Evolutionary conservation across 2,113 vertebrate genomes (phyloP).

Genomic region (Oryzias javanicus): DNA sequence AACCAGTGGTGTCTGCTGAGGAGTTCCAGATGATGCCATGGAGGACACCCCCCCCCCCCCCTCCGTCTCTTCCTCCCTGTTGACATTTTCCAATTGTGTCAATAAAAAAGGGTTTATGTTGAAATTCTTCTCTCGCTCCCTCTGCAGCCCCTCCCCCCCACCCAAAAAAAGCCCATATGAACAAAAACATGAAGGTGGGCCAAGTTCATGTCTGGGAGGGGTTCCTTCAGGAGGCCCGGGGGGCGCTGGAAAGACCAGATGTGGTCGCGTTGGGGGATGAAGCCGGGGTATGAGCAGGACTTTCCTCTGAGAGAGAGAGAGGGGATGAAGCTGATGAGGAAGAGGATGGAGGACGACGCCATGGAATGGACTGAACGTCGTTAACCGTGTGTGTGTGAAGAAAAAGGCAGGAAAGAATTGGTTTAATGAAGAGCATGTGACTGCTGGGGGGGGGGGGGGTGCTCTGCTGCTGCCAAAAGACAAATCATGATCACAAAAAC

Average conservation of each 20-base stretch:
- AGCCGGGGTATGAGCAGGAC: too few species aligned
- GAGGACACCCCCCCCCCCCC: not conserved
- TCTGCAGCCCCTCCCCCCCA: slow-evolving; percentile 16
- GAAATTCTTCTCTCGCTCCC: slow-evolving; percentile 38
- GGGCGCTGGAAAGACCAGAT: slow-evolving; percentile 68
- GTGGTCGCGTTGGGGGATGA: slow-evolving; percentile 37
- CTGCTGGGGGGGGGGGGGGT: not conserved
- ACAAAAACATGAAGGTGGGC: slow-evolving; percentile 76
- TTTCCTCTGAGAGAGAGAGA: not conserved
- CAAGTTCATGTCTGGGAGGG: slow-evolving; percentile 74
- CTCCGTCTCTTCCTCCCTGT: slow-evolving; percentile 34
- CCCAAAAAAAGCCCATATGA: slow-evolving; percentile 53
- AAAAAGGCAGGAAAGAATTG: not conserved
- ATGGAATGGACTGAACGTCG: too few species aligned
- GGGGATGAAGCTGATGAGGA: slow-evolving; percentile 17
- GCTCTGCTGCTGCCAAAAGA: not conserved
- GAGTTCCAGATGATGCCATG: too few species aligned
- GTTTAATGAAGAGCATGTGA: slow-evolving; percentile 18
- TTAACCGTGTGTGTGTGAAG: too few species aligned
- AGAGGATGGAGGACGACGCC: too few species aligned
- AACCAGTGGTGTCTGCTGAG: not conserved
- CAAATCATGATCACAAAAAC: too few species aligned
- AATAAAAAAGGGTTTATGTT: slow-evolving; percentile 58
- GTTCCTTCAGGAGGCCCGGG: slow-evolving; percentile 58
- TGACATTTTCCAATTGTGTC: slow-evolving; percentile 59